Conservation (phyloP, 2,113 vertebrate genomes). For the Nestor notabilis region DNA sequence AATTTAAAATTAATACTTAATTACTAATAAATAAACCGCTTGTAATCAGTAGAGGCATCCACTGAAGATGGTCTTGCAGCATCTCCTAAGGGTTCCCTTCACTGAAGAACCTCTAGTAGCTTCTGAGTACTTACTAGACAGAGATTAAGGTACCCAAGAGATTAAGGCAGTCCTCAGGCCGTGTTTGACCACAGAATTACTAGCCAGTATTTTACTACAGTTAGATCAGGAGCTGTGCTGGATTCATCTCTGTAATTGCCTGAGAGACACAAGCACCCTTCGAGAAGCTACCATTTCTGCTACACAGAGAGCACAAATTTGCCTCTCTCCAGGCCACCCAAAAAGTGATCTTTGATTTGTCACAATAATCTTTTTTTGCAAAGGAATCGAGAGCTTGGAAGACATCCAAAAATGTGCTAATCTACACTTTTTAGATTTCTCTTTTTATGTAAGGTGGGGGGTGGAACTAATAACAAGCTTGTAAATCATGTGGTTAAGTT, state of each 20-base stretch:
- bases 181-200: neutral
- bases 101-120: neutral
- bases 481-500: slow-evolving; percentile 46
- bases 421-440: slow-evolving; percentile 38
- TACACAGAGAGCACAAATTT: neutral
- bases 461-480: slow-evolving; percentile 26
- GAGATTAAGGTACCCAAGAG: neutral
- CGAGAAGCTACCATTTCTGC: neutral
- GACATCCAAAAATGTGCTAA: slow-evolving; percentile 51
- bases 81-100: neutral
- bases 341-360: slow-evolving; percentile 52
- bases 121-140: neutral
- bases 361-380: slow-evolving; percentile 45
- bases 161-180: neutral
- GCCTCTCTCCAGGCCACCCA: slow-evolving; percentile 3
- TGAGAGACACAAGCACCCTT: neutral
- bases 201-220: neutral
- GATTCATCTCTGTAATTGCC: neutral
- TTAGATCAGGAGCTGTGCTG: neutral
- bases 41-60: neutral
- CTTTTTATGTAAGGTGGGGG: slow-evolving; percentile 4
- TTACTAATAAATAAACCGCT: neutral
- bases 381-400: slow-evolving; percentile 34
- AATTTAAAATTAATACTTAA: neutral
- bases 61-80: neutral